Percentiles rank a stretch among this genome's conserved stretches.
phyloP scores from a whole-genome alignment of 2,888 invertebrate genomes.

The Rhyacophila evoluta region DNA sequence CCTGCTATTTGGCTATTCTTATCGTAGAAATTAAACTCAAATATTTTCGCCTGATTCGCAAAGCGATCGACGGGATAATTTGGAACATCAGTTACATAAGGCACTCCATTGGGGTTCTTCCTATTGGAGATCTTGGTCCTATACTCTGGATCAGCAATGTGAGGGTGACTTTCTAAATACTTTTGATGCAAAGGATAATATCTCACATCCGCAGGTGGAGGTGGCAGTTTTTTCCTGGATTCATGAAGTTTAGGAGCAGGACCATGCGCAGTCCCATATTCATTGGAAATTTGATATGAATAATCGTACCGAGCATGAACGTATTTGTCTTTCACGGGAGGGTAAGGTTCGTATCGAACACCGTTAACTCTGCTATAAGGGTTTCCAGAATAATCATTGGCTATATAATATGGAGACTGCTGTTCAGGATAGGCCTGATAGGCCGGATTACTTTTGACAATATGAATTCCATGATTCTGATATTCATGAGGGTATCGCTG shows the following conservation, averaged over 20 bases:
- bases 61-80: slow-evolving; percentile 37
- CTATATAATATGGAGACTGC: slow-evolving; percentile 23
- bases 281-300: slow-evolving; percentile 39
- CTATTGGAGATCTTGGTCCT: slow-evolving; percentile 34
- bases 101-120: slow-evolving; percentile 35
- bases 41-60: slow-evolving; percentile 33
- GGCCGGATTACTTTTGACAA: slow-evolving; percentile 33
- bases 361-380: slow-evolving; percentile 33
- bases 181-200: slow-evolving; percentile 40
- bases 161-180: slow-evolving; percentile 34
- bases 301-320: slow-evolving; percentile 63
- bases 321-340: slow-evolving; percentile 63
- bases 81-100: slow-evolving; percentile 29
- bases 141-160: slow-evolving; percentile 18
- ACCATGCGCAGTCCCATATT: slow-evolving; percentile 30
- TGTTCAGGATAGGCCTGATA: slow-evolving; percentile 42
- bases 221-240: slow-evolving; percentile 27
- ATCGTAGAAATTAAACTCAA: slow-evolving; percentile 34
- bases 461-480: slow-evolving; percentile 36
- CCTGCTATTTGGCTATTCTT: slow-evolving; percentile 33
- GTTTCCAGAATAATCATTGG: slow-evolving; percentile 30
- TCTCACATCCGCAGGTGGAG: slow-evolving; percentile 36
- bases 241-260: slow-evolving; percentile 37
- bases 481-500: slow-evolving; percentile 39
- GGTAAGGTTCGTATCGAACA: slow-evolving; percentile 65